A percentile compares a stretch with the other conserved stretches of the same genome.
These are phyloP conservation scores for Eulithis testata DNA, from an alignment of 2,888 invertebrate species.

Conservation along the genomic window DNA sequence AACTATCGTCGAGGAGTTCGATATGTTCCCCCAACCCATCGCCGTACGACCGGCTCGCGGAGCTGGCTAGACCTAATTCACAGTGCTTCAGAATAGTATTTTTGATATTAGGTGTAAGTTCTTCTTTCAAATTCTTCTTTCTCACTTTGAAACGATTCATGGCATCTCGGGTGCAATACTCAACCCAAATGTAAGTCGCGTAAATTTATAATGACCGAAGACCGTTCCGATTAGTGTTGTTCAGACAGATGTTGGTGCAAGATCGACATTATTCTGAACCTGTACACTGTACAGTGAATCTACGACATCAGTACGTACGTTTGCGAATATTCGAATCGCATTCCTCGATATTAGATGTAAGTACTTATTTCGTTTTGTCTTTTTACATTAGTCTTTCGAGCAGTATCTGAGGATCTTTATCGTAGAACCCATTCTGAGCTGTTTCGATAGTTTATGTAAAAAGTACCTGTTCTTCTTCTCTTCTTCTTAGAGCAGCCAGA, in stretches of 20 bases:
- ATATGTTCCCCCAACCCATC: conserved; percentile 64
- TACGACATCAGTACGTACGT: conserved; percentile 10
- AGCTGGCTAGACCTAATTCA: conserved; percentile 37
- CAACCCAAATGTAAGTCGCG: not conserved
- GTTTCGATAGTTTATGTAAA: conserved; percentile 35
- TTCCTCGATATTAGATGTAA: conserved; percentile 27
- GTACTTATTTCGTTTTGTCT: conserved; percentile 20
- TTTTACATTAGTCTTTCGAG: conserved; percentile 26
- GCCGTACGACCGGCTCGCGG: conserved; percentile 51
- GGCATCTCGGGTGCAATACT: not conserved
- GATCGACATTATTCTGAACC: conserved; percentile 12
- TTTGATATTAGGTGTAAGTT: conserved; percentile 41
- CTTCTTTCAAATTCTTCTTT: conserved; percentile 29
- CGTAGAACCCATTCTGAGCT: conserved; percentile 21
- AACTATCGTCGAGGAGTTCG: conserved; percentile 84
- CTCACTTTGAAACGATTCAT: conserved; percentile 27
- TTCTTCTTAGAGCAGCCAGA: conserved; percentile 62
- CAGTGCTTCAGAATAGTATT: conserved; percentile 22
- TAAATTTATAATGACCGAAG: conserved; percentile 9
- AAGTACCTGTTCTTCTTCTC: conserved; percentile 59
- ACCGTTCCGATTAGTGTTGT: conserved; percentile 2
- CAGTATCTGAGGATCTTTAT: conserved; percentile 22
- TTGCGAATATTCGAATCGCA: conserved; percentile 31
- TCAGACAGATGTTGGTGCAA: conserved; percentile 22
- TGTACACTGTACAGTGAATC: conserved; percentile 6